Conservation (phyloP, 1,140 invertebrate genomes). For the Rhopalosiphum padi region DNA sequence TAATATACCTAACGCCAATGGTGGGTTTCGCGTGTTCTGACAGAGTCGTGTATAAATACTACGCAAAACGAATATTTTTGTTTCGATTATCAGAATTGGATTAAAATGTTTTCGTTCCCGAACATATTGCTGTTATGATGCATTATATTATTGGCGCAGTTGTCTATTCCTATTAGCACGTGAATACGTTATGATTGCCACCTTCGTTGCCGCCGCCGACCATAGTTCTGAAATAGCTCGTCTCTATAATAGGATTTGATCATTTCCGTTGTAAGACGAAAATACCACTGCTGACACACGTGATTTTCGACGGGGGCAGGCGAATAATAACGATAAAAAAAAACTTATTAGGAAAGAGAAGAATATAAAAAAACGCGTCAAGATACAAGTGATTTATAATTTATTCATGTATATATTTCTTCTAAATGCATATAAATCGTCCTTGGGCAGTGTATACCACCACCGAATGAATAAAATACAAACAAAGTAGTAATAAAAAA, state of each 20-base stretch:
- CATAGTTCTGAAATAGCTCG: constrained; percentile 27
- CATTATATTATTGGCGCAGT: not conserved
- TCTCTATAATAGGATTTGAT: constrained; percentile 15
- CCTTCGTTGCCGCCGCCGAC: not conserved
- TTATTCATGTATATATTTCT: constrained; percentile 48
- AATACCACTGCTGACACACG: constrained; percentile 14
- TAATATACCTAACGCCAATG: too few species aligned
- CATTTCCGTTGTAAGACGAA: constrained; percentile 24
- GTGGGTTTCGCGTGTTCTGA: too few species aligned
- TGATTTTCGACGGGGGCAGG: constrained; percentile 30
- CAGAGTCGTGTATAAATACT: not conserved
- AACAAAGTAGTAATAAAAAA: constrained; percentile 43
- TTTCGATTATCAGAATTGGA: not conserved
- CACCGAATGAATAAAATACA: constrained; percentile 46
- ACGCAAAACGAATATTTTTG: not conserved
- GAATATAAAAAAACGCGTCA: constrained; percentile 45
- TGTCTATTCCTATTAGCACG: constrained; percentile 5
- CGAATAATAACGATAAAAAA: constrained; percentile 25
- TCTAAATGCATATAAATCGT: constrained; percentile 48
- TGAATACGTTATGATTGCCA: constrained; percentile 5
- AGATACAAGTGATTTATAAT: constrained; percentile 54
- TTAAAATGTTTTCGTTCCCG: not conserved
- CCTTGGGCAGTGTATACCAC: constrained; percentile 36
- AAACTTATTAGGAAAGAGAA: constrained; percentile 37
- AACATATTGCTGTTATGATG: not conserved